Base-by-base conservation (phyloP, 35 echinoderm and acorn worm genomes). In the Holothuria glaberrima region DNA sequence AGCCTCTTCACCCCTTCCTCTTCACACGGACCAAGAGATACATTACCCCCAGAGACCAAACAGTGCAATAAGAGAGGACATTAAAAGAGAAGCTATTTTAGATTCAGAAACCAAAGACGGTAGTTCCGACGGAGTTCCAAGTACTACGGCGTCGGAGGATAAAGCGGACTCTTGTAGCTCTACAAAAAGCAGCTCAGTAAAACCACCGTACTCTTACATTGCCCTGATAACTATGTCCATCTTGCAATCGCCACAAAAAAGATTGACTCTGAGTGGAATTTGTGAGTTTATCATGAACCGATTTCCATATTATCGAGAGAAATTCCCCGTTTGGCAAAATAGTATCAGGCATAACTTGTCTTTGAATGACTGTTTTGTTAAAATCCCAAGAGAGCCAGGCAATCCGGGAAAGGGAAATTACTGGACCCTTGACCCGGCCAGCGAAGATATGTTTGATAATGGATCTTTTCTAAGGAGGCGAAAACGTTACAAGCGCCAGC, bases 201-300 rank as follows among this genome's bases (percentile, higher is more conserved):
- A 99, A 71, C 97, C 97, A 86, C 97, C 97, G 17, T 99, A 99
- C 74, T 99, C 97, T 22, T 99, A 99, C 78, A 99, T 99, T 64
- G 97, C 97, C 14, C 80, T 99, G 25, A 99, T 99, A 14, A 99
- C 97, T 2, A 99, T 99, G 97, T 89, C 97, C 22, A 94, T 99
- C 33, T 79, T 99, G 30, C 97, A 99, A 85, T 99, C 97, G 18
- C 97, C 97, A 17, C 97, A 99, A 56, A 99, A 99, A 80, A 89
- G 97, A 75, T 84, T 99, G 50, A 99, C 97, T 59, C 80, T 99
- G 0, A 99, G 97, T 83, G 97, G 97, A 20, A 99, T 99, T 24
- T 99, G 97, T 75, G 97, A 99, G 62, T 99, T 99, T 91, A 99
- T 99, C 88, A 99, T 99, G 91, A 99, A 99, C 82, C 52, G 97